Percentiles rank a stretch among this genome's conserved stretches.
Evolutionary conservation across 2,888 invertebrate genomes (phyloP).

Genomic region (Leptura quadrifasciata): DNA sequence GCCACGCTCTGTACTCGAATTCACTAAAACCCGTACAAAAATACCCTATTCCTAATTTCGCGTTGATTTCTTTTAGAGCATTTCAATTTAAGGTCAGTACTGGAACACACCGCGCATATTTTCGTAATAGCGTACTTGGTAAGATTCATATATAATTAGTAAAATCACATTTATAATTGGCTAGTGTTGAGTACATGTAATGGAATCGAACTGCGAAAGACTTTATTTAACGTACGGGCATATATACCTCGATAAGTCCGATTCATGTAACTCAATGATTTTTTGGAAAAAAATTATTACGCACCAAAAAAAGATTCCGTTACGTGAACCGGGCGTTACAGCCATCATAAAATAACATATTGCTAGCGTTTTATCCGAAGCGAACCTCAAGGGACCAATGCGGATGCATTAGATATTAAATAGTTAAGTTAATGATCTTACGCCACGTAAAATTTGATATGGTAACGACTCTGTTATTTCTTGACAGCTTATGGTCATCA

Average conservation of each 20-base stretch:
- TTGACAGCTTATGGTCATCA: neutral
- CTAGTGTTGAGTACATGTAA: slow-evolving; percentile 32
- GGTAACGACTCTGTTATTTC: neutral
- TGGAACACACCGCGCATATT: slow-evolving; percentile 13
- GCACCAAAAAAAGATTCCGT: neutral
- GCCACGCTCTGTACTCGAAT: neutral
- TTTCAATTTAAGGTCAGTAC: neutral
- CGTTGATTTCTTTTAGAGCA: neutral
- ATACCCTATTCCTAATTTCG: slow-evolving; percentile 16
- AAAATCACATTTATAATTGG: slow-evolving; percentile 48
- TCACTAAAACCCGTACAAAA: slow-evolving; percentile 6
- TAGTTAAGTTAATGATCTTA: neutral
- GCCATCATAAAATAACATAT: slow-evolving; percentile 13
- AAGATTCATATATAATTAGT: slow-evolving; percentile 28
- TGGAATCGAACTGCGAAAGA: slow-evolving; percentile 5
- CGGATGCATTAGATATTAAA: neutral
- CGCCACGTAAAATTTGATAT: neutral
- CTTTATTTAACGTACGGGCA: neutral
- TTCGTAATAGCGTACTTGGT: neutral
- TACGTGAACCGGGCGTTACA: neutral
- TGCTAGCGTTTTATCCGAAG: neutral
- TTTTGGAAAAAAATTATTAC: neutral
- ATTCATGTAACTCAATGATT: neutral
- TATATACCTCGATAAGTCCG: neutral
- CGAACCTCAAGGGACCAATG: neutral